Evolutionary conservation across 2,113 vertebrate genomes (phyloP).

Genomic region (Falcunculus frontatus): DNA sequence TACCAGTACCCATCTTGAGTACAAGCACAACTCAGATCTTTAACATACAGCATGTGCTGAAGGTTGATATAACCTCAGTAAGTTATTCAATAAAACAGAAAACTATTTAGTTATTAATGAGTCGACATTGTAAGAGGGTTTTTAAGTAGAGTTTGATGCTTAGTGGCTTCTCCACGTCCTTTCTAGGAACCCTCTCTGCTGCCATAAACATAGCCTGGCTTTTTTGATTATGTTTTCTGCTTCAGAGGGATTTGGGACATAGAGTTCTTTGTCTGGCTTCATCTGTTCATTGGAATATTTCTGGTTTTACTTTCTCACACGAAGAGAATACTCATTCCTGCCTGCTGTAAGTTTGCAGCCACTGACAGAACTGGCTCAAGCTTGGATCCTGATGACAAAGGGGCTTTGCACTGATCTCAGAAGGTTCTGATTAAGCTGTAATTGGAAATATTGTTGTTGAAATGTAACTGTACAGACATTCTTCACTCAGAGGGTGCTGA

Average conservation of each 20-base stretch:
- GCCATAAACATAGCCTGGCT: background rate
- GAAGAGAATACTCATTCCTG: background rate
- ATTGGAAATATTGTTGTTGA: background rate
- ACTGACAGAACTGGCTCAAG: background rate
- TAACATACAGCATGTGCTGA: background rate
- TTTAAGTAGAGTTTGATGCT: background rate
- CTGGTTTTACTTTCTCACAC: background rate
- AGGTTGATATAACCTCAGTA: background rate
- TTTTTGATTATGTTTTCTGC: background rate
- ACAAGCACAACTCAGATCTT: background rate
- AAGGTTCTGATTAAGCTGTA: background rate
- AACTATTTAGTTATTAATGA: background rate
- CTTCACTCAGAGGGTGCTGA: fast-evolving
- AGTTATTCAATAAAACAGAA: background rate
- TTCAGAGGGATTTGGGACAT: background rate
- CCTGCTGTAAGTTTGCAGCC: background rate
- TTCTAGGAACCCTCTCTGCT: background rate
- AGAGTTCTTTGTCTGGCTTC: background rate
- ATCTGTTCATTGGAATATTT: background rate
- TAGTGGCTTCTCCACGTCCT: background rate
- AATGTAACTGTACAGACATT: no score
- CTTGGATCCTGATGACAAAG: background rate
- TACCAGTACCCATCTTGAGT: background rate
- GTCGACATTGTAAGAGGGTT: background rate
- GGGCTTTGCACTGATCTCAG: background rate